Percentiles rank a stretch among this genome's conserved stretches.
Conservation (phyloP, 2,888 invertebrate species). For the Tipula confusa region DNA sequence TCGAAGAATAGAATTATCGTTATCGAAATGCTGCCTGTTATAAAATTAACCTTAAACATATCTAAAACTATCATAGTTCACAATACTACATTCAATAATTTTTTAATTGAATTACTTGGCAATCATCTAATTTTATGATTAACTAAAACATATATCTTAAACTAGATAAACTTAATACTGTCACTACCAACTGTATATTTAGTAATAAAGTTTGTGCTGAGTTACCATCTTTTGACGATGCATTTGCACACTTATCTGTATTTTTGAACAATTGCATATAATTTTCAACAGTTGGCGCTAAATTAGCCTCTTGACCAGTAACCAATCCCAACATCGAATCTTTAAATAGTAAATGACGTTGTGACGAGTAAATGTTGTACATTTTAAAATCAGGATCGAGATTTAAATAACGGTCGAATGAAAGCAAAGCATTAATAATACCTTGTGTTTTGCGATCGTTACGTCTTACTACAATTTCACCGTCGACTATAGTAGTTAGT, state of each 20-base stretch:
- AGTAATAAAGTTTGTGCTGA: background rate
- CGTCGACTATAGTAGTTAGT: slow-evolving; percentile 57
- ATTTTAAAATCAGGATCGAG: slow-evolving; percentile 52
- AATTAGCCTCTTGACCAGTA: slow-evolving; percentile 46
- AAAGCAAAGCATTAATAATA: slow-evolving; percentile 38
- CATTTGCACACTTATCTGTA: slow-evolving; percentile 45
- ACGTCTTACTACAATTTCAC: slow-evolving; percentile 56
- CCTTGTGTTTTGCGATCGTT: slow-evolving; percentile 40
- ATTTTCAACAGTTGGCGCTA: slow-evolving; percentile 51
- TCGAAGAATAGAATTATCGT: too few relatives aligned
- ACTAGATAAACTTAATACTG: background rate
- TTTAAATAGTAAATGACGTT: slow-evolving; percentile 57
- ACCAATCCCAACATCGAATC: slow-evolving; percentile 57
- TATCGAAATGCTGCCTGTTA: too few relatives aligned
- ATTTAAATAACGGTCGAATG: slow-evolving; percentile 38
- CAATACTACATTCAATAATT: background rate
- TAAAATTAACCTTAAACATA: background rate
- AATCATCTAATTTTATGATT: background rate
- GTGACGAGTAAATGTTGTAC: slow-evolving; percentile 56
- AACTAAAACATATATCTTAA: background rate
- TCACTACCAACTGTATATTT: background rate
- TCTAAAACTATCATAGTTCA: background rate
- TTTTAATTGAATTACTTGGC: background rate
- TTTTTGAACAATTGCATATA: slow-evolving; percentile 56
- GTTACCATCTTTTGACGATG: background rate